Evolutionary conservation across 2,113 vertebrate genomes (phyloP), one percentile per base, ranked within the genome.

Genomic region (Oncorhynchus masou): DNA sequence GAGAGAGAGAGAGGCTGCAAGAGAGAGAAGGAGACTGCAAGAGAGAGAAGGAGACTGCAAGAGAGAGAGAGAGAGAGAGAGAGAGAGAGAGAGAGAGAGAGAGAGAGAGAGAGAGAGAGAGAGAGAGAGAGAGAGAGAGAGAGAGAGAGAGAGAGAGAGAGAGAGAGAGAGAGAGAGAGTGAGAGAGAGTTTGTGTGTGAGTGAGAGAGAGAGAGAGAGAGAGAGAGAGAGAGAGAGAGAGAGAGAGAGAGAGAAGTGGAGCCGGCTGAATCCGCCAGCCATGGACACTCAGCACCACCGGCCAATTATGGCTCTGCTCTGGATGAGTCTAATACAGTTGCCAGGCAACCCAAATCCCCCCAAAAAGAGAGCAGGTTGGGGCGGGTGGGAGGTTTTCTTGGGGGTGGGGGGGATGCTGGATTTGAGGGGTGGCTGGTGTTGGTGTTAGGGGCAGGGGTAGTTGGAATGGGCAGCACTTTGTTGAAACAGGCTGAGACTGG

Each of bases 281-380:
- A 87, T 91, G 87, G 87, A 87, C 86, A 86, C 72, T 29, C 80
- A 66, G 87, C 75, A 70, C 91, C 90, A 91, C 83, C 69, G 91
- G 92, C 92, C 94, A 95, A 94, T 94, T 93, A 95, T 87, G 91
- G 85, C 87, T 87, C 59, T 90, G 39, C 60, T 22, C 82, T 86
- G 91, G 93, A 86, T 90, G 91, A 93, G 80, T 88, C 90, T 91
- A 92, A 91, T 87, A 88, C 91, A 91, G 94, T 95, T 92, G 94
- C 95, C 91, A 94, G 91, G 95, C 93, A 94, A 95, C 93, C 87
- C 92, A 84, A 68, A 78, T 45, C 39, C 68, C 13, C 54, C 67
- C 24, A 48, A 72, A 72, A 70, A 62, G 25, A 65, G 74, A 48
- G 29, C 70, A 69, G 16, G 29, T 27, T 39, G 27, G 65, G 25